Evolutionary conservation across 2,888 invertebrate genomes (phyloP), one percentile per base, ranked within the genome.

Genomic region (Orthonevra nobilis): DNA sequence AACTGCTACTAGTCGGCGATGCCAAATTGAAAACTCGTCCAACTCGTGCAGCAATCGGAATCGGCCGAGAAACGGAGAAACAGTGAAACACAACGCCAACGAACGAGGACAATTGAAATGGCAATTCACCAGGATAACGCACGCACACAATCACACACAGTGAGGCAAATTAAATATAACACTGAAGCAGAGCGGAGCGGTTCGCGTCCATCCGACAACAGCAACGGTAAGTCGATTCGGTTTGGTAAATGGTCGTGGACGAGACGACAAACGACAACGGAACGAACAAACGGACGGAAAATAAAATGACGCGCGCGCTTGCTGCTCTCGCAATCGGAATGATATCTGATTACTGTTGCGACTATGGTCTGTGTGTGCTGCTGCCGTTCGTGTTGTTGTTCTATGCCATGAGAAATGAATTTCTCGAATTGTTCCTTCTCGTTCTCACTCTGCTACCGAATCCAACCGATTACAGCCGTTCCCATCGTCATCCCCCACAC

Each of bases 391-490:
- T 44, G 7, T 26, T 20, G 42, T 28, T 23, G 28, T 44, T 60
- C 56, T 48, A 23, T 56, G 32, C 54, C 61, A 70, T 75, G 75
- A 75, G 75, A 50, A 79, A 79, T 79, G 66, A 79, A n/a, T 79
- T 79, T 79, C 79, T 79, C 79, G 48, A 46, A 79, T 79, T 79
- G 79, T 73, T 79, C 79, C 79, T 79, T 79, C 79, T 79, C 79
- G 73, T 79, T 79, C 79, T 79, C 79, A 73, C 73, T 79, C 79
- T 73, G 56, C 77, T 73, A 42, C 54, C 54, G 23, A n/a, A n/a
- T n/a, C n/a, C n/a, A n/a, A n/a, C n/a, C n/a, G n/a, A 44, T 46
- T 42, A 23, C 63, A 38, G 7, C 30, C 48, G 34, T 42, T 38
- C 20, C 42, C 52, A 32, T 64, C 69, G n/a, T n/a, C n/a, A n/a